Conservation (phyloP, 2,888 invertebrate species). For the Drosophila flavopinicola region DNA sequence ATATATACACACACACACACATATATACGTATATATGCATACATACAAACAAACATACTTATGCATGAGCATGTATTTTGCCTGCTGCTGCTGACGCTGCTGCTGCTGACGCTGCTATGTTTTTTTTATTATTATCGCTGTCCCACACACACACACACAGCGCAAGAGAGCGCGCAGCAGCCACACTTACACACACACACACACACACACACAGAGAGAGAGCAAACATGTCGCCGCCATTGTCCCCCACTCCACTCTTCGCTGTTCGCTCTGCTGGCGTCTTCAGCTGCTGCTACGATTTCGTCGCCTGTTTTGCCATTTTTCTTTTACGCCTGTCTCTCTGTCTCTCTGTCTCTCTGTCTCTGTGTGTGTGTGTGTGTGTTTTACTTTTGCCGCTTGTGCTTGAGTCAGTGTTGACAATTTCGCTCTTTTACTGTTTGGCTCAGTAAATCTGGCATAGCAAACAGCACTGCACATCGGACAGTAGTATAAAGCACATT, state of each 20-base stretch:
- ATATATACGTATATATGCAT: neutral
- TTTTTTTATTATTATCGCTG: slow-evolving; percentile 75
- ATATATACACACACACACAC: slow-evolving; percentile 17
- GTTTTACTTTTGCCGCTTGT: slow-evolving; percentile 59
- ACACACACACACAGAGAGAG: slow-evolving; percentile 9
- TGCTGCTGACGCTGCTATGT: slow-evolving; percentile 59
- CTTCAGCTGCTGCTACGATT: slow-evolving; percentile 31
- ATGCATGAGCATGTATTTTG: slow-evolving; percentile 53
- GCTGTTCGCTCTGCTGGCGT: slow-evolving; percentile 44
- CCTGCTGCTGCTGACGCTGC: slow-evolving; percentile 26
- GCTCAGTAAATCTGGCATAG: too few species aligned
- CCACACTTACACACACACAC: slow-evolving; percentile 31
- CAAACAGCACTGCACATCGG: too few species aligned
- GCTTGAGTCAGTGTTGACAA: slow-evolving; percentile 47
- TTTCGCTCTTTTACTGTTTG: slow-evolving; percentile 2
- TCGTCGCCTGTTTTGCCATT: slow-evolving; percentile 54
- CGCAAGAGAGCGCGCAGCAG: slow-evolving; percentile 49
- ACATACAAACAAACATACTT: slow-evolving; percentile 38
- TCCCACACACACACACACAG: slow-evolving; percentile 42
- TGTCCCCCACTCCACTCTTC: slow-evolving; percentile 38
- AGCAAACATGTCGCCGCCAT: slow-evolving; percentile 58
- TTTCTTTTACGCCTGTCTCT: slow-evolving; percentile 59
- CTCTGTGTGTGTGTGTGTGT: slow-evolving; percentile 10
- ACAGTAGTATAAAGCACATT: too few species aligned
- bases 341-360: slow-evolving; percentile 34